Percentiles rank a stretch among this genome's conserved stretches.
Conservation (phyloP, 2,797 vertebrate species). For the Petrocephalus sullivani region DNA sequence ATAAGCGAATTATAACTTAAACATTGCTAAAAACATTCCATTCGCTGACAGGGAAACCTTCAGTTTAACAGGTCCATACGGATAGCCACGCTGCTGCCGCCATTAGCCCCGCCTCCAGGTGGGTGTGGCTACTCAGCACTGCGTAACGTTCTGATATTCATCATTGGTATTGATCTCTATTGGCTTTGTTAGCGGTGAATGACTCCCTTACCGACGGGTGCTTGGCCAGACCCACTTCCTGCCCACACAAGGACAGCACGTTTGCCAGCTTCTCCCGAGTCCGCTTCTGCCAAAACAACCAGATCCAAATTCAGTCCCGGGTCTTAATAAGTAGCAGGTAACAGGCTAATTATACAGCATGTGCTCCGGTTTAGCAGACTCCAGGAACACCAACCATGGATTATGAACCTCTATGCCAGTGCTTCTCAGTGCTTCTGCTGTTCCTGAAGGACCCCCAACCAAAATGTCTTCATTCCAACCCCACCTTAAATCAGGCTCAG, state of each 20-base stretch:
- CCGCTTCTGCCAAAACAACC: slow-evolving; percentile 69
- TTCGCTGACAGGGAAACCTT: background rate
- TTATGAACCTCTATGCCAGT: background rate
- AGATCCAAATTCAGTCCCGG: background rate
- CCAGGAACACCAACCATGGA: background rate
- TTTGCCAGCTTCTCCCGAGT: slow-evolving; percentile 95
- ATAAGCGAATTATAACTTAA: background rate
- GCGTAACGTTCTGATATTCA: background rate
- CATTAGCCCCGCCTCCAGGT: background rate
- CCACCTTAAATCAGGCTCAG: too few species aligned
- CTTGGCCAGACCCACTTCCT: slow-evolving; percentile 96
- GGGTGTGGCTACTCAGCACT: background rate
- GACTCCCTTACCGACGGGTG: slow-evolving; percentile 85
- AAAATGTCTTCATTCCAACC: too few species aligned
- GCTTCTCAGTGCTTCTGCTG: too few species aligned
- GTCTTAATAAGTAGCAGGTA: background rate
- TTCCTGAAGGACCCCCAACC: too few species aligned
- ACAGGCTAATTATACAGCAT: background rate
- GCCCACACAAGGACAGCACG: slow-evolving; percentile 90
- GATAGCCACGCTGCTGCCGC: background rate
- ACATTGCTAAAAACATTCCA: background rate
- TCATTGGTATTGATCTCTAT: background rate
- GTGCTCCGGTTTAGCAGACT: background rate
- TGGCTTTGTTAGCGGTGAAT: background rate
- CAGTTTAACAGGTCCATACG: background rate